Percentiles rank a stretch among this genome's conserved stretches.
phyloP scores from a whole-genome alignment of 2,113 vertebrate genomes.

The Callochromis pleurospilus region DNA sequence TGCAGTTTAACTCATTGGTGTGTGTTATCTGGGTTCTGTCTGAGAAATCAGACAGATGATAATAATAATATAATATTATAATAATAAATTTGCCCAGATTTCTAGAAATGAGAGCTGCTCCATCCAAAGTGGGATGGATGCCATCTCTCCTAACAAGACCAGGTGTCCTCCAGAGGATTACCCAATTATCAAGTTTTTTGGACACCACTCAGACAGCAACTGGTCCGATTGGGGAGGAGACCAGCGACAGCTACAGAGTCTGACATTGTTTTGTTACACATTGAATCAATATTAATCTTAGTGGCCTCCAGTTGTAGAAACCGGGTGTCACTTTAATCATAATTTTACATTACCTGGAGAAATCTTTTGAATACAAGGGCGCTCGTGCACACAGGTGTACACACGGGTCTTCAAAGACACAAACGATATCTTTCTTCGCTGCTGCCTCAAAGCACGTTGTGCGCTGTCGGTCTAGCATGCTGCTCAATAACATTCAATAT shows the following conservation, averaged over 20 bases:
- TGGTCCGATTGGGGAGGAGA: neutral
- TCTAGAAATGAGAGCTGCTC: neutral
- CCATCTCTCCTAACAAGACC: neutral
- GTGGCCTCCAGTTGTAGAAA: neutral
- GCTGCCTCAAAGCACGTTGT: neutral
- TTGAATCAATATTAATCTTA: neutral
- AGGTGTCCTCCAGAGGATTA: neutral
- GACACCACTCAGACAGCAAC: neutral
- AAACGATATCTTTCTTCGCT: neutral
- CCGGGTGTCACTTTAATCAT: neutral
- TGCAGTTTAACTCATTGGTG: neutral
- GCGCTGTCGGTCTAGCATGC: neutral
- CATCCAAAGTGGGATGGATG: neutral
- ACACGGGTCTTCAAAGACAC: neutral
- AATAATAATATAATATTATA: neutral
- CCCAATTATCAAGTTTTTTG: neutral
- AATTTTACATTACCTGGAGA: neutral
- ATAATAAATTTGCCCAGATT: neutral
- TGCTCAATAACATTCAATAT: neutral
- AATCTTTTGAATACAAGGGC: neutral
- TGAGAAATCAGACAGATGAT: neutral
- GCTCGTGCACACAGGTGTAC: neutral
- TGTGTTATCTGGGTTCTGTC: neutral
- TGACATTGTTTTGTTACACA: neutral
- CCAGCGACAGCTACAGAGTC: neutral